Percentiles rank a stretch among this genome's conserved stretches.
These are phyloP conservation scores for Myotis yumanensis DNA, from an alignment of 2,113 vertebrate species.

Conservation along the genomic window DNA sequence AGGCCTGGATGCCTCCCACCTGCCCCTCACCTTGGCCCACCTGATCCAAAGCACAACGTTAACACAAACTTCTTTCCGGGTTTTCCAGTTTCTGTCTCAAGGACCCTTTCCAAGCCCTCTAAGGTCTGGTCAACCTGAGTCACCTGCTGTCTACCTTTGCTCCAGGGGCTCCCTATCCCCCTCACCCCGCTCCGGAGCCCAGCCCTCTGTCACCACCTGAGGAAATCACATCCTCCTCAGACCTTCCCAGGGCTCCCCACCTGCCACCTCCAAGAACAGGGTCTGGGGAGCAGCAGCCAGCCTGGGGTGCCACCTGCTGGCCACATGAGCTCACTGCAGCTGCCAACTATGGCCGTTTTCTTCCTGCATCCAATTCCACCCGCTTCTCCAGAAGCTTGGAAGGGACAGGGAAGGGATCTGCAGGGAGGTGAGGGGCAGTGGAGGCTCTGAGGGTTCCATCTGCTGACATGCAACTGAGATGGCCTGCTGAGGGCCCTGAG, in stretches of 20 bases:
- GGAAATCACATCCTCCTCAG: background rate
- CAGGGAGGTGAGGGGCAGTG: background rate
- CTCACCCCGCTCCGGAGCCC: background rate
- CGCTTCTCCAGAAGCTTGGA: background rate
- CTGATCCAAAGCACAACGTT: background rate
- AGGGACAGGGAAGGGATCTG: background rate
- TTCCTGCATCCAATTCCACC: background rate
- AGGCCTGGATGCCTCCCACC: background rate
- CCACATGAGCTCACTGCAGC: background rate
- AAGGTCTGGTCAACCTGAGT: background rate
- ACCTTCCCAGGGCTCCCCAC: background rate
- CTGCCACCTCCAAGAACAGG: background rate
- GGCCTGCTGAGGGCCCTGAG: background rate
- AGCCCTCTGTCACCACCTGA: background rate
- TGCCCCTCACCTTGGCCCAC: background rate
- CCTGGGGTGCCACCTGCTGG: conserved; percentile 73
- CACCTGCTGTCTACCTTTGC: background rate
- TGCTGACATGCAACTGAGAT: background rate
- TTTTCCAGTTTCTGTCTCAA: background rate
- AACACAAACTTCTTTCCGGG: background rate
- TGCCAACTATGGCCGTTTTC: background rate
- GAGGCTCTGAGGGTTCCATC: background rate
- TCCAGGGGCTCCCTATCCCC: background rate
- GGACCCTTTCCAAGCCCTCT: background rate
- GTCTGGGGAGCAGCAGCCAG: background rate